Evolutionary conservation across 2,888 invertebrate species (phyloP), one percentile per base, ranked within the genome.

Genomic region (Heliconius aoede): DNA sequence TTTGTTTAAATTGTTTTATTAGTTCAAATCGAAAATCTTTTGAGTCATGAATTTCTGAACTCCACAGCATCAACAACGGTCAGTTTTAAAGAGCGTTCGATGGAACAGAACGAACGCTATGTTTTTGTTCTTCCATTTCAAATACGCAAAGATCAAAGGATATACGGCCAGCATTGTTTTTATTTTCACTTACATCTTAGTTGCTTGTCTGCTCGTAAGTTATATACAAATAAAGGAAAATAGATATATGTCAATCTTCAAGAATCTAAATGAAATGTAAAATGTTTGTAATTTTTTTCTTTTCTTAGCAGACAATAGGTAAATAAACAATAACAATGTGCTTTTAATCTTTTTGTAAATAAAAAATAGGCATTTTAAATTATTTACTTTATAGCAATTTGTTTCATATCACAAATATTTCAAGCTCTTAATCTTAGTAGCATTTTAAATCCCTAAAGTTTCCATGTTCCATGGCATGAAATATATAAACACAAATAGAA

Each of bases 141-240:
- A 62, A 75, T 75, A 51, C 62, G 62, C 62, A 55, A 71, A 61
- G 75, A 75, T 75, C 71, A 75, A 75, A 75, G 75, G 55, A 46
- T 71, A 30, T 69, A 46, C 32, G 46, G 75, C 71, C 71, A 40
- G 26, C 26, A 62, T 61, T 26, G 62, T 75, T 75, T 71, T 71
- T 55, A 58, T 67, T 67, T 74, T 40, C 36, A 36, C 58, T 58
- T 62, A 72, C 58, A 26, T 69, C 46, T n/a, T 73, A 40, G 32
- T 15, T 74, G 74, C n/a, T 24, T 24, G 61, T 32, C 21, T 36
- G 40, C 60, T 51, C 32, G 69, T 24, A 24, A 30, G n/a, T 13
- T 51, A 30, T 68, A 51, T n/a, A 69, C 51, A 60, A 72, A 36
- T 58, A 64, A 64, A n/a, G n/a, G 13, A 32, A n/a, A 13, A 36